Conservation (phyloP, 2,797 vertebrate species). For the Mus minutoides region DNA sequence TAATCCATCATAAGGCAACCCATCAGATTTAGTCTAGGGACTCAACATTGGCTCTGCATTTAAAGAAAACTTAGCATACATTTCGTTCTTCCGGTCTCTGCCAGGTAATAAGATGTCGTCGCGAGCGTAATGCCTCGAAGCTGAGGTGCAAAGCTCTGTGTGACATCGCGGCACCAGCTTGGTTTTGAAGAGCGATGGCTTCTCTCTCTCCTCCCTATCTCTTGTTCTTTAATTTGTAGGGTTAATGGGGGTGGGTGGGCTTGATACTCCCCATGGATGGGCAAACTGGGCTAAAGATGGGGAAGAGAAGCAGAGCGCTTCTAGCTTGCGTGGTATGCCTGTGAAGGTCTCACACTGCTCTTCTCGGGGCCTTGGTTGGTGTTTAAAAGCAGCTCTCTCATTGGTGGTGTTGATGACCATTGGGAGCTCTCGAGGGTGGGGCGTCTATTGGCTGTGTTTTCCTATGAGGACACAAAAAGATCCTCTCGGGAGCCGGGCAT, state of each 20-base stretch:
- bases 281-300: background rate
- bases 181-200: background rate
- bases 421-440: background rate
- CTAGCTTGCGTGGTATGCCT: background rate
- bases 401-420: background rate
- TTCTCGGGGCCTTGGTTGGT: background rate
- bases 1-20: constrained; percentile 51
- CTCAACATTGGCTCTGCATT: constrained; percentile 42
- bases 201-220: background rate
- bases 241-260: background rate
- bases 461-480: background rate
- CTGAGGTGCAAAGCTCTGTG: background rate
- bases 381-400: background rate
- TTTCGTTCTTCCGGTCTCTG: constrained; percentile 42
- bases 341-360: background rate
- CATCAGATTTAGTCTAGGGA: constrained; percentile 17
- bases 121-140: background rate
- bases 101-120: background rate
- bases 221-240: background rate
- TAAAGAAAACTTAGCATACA: constrained; percentile 28
- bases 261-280: background rate
- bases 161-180: background rate
- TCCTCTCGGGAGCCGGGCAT: too few species aligned
- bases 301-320: background rate
- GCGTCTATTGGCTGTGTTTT: background rate